Conservation (phyloP, 2,113 vertebrate species). For the Pygathrix nemaeus region DNA sequence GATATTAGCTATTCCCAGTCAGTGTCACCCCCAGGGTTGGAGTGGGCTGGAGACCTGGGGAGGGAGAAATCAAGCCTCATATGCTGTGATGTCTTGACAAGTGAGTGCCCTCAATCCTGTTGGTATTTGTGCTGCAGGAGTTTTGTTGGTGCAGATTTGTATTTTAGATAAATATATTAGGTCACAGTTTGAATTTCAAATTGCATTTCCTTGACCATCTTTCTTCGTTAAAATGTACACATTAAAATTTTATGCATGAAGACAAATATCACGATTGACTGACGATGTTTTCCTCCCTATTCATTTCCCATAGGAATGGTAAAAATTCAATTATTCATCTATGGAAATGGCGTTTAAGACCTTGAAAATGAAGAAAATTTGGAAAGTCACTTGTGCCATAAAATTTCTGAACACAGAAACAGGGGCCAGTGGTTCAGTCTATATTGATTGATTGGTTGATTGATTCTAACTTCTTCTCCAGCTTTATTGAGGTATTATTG, state of each 20-base stretch:
- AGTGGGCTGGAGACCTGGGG: not conserved
- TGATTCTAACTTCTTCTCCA: not conserved
- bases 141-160: not conserved
- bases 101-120: accelerated
- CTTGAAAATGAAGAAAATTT: not conserved
- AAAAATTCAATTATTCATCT: not conserved
- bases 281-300: not conserved
- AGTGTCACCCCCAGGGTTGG: not conserved
- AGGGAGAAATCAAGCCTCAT: not conserved
- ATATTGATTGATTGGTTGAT: not conserved
- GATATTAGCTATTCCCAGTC: not conserved
- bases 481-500: not conserved
- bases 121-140: not conserved
- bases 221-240: not conserved
- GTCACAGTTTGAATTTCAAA: not conserved
- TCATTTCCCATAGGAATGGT: not conserved
- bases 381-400: not conserved
- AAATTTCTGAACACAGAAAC: not conserved
- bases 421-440: not conserved
- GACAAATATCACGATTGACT: not conserved
- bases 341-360: not conserved
- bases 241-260: not conserved
- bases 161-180: not conserved
- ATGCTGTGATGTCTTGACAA: not conserved
- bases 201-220: not conserved